phyloP scores from a whole-genome alignment of 1,140 invertebrate genomes.

The Drosophila gunungcola region DNA sequence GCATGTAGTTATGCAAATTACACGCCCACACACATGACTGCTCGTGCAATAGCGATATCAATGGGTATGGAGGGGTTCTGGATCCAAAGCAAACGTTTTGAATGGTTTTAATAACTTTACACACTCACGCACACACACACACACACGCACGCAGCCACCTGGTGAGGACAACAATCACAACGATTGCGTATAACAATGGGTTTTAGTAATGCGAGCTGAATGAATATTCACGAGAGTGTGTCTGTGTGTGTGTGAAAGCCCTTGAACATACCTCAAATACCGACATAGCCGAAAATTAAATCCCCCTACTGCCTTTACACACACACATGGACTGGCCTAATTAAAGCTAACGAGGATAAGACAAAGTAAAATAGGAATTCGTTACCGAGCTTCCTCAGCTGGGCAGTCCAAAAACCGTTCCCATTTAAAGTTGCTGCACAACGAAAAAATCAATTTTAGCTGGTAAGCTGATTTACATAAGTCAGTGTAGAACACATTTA shows the following conservation, averaged over 20 bases:
- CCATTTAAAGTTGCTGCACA: constrained; percentile 13
- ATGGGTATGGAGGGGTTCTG: constrained; percentile 7
- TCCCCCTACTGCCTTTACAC: not conserved
- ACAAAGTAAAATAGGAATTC: constrained; percentile 29
- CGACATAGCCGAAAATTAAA: constrained; percentile 36
- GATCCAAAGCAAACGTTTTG: constrained; percentile 61
- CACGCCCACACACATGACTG: constrained; percentile 42
- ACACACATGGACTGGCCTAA: constrained; percentile 22
- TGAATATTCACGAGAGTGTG: constrained; percentile 16
- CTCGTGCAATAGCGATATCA: constrained; percentile 18
- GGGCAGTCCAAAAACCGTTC: constrained; percentile 4
- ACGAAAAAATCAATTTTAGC: not conserved
- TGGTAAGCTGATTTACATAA: no score
- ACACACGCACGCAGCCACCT: not conserved
- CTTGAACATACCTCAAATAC: constrained; percentile 33
- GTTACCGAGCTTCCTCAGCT: constrained; percentile 13
- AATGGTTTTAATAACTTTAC: constrained; percentile 81
- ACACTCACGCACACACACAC: constrained; percentile 47
- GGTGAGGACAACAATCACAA: constrained; percentile 18
- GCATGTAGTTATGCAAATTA: constrained; percentile 73
- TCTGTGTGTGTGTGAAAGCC: not conserved
- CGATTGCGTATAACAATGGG: constrained; percentile 30
- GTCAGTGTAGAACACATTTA: no score
- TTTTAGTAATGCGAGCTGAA: constrained; percentile 39
- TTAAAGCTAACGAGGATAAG: constrained; percentile 53